phyloP scores from a whole-genome alignment of 2,797 vertebrate genomes.

The Eulemur mongoz region DNA sequence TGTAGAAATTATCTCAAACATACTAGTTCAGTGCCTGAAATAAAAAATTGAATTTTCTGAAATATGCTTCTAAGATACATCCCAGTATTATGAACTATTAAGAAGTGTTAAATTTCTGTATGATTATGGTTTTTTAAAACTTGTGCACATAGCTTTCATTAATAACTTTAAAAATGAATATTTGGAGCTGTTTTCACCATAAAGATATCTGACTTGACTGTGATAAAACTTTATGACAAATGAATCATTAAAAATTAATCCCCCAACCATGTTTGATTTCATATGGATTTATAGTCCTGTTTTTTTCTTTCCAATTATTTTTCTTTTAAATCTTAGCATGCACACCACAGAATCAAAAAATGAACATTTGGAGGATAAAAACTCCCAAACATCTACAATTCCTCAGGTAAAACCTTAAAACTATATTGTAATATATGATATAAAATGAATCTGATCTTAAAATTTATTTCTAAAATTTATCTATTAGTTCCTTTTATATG shows the following conservation, averaged over 20 bases:
- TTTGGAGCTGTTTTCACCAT: not conserved
- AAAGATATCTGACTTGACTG: constrained; percentile 4
- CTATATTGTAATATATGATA: not conserved
- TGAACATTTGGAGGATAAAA: constrained; percentile 5
- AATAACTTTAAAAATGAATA: constrained; percentile 29
- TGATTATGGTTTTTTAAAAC: not conserved
- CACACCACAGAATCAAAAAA: not conserved
- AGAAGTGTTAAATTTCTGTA: constrained; percentile 44
- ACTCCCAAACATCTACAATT: not conserved
- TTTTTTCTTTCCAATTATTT: constrained; percentile 43
- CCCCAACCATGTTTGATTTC: constrained; percentile 33
- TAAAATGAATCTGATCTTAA: constrained; percentile 7
- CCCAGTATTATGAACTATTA: not conserved
- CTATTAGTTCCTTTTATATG: not conserved
- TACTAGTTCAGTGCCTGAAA: not conserved
- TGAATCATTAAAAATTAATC: constrained; percentile 33
- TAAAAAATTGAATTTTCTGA: constrained; percentile 28
- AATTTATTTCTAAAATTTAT: constrained; percentile 37
- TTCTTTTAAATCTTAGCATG: constrained; percentile 69
- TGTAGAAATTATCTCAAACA: not conserved
- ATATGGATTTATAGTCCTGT: constrained; percentile 16
- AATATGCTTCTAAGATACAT: not conserved
- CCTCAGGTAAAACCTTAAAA: constrained; percentile 62
- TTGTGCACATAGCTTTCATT: not conserved
- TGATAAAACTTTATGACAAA: not conserved